Evolutionary conservation across 2,797 vertebrate genomes (phyloP).

Genomic region (Anguilla pacifica): DNA sequence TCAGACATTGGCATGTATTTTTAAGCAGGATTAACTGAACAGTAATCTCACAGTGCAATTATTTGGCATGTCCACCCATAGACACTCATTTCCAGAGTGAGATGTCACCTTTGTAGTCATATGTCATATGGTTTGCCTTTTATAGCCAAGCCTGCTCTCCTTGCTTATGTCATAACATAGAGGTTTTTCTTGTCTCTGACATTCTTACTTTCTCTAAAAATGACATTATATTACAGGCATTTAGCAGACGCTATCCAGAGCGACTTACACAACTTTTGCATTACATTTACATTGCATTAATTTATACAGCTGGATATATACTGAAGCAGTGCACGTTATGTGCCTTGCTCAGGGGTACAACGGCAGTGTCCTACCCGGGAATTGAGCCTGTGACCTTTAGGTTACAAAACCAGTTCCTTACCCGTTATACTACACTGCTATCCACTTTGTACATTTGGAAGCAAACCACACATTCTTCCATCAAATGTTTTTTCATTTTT

Average conservation of each 20-base stretch:
- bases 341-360: too few species aligned
- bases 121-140: background rate
- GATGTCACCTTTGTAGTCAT: background rate
- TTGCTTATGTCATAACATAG: background rate
- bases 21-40: background rate
- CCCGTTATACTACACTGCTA: background rate
- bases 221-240: too few species aligned
- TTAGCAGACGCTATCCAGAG: too few species aligned
- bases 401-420: background rate
- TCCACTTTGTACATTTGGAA: background rate
- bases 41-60: background rate
- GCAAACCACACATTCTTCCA: background rate
- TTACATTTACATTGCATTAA: too few species aligned
- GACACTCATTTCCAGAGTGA: background rate
- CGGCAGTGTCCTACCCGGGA: too few species aligned
- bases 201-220: too few species aligned
- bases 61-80: background rate
- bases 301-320: too few species aligned
- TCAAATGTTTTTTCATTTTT: constrained; percentile 18
- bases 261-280: too few species aligned
- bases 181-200: background rate
- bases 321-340: too few species aligned
- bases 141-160: background rate
- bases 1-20: background rate
- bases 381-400: too few species aligned